Evolutionary conservation across 2,113 vertebrate genomes (phyloP), one percentile per base, ranked within the genome.

Genomic region (Turnix velox): DNA sequence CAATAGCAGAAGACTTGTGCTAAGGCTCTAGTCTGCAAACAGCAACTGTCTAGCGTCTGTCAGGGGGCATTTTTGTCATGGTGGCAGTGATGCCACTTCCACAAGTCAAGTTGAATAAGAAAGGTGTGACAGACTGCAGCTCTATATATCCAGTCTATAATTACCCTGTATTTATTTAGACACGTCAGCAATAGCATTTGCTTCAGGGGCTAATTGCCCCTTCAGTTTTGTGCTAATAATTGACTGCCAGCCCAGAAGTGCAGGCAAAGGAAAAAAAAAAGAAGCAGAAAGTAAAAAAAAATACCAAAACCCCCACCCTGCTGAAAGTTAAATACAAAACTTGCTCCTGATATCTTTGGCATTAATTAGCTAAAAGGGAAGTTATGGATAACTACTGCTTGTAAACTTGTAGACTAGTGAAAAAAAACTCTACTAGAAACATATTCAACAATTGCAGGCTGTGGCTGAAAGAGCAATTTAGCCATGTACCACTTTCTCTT

Each of bases 141-240:
- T 49, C 63, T 82, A 73, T 33, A 46, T 68, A 88, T 25, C n/a
- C 71, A 68, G 43, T 68, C 65, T 84, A 28, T 86, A 86, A 88
- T 90, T 71, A 93, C 39, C 69, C 42, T 80, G 33, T 63, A 90
- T 86, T 94, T 93, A 86, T 90, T 74, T 88, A 85, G 35, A 74
- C 35, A 37, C 55, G n/a, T 52, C 76, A 92, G 57, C 79, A 90
- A 46, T 16, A 71, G 31, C 28, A 62, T 78, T 83, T 88, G 27
- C 76, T 90, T 71, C 55, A 76, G 49, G 31, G 61, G 39, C 52
- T 93, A 93, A 93, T 71, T 94, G 65, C 28, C 51, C 67, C 43
- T 66, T 78, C 61, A 33, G 45, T 84, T 94, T 89, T 87, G 84
- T 61, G 61, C 20, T 68, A 52, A 31, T 40, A 88, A 93, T 61